Percentiles rank a stretch among this genome's conserved stretches.
phyloP scores from a whole-genome alignment of 1,140 invertebrate species.

The Trichoplusia ni region DNA sequence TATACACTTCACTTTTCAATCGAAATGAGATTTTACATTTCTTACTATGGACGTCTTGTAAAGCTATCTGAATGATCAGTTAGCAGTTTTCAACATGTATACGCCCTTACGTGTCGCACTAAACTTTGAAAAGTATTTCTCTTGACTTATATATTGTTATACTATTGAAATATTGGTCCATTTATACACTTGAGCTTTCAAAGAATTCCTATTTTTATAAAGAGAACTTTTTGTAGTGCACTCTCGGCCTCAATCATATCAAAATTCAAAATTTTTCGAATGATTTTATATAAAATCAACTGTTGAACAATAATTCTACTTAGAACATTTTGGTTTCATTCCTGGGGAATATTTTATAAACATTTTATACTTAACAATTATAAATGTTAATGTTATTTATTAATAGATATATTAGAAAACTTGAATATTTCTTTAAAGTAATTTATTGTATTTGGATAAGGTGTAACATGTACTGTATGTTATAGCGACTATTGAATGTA shows the following conservation, averaged over 20 bases:
- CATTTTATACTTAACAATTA: constrained; percentile 44
- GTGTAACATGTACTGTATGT: constrained; percentile 59
- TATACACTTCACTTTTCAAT: not conserved
- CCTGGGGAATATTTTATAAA: constrained; percentile 44
- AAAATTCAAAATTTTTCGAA: constrained; percentile 68
- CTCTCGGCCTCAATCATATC: constrained; percentile 69
- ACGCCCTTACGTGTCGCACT: constrained; percentile 21
- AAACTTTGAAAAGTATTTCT: constrained; percentile 30
- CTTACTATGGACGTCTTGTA: not conserved
- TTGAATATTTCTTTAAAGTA: constrained; percentile 56
- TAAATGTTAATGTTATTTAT: constrained; percentile 47
- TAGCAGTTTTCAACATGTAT: not conserved
- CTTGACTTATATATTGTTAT: constrained; percentile 51
- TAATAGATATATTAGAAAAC: constrained; percentile 41
- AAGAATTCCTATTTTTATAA: constrained; percentile 78
- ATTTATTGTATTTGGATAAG: constrained; percentile 72
- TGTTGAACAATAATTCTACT: constrained; percentile 32
- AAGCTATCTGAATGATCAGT: not conserved
- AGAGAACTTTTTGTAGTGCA: constrained; percentile 69
- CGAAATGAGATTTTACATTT: not conserved
- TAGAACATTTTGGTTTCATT: constrained; percentile 46
- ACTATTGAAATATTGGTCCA: constrained; percentile 64
- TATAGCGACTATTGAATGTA: constrained; percentile 57
- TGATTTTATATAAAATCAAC: constrained; percentile 45
- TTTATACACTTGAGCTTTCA: constrained; percentile 77